Percentiles rank a stretch among this genome's conserved stretches.
These are phyloP conservation scores for Lepus townsendii DNA, from an alignment of 2,797 vertebrate species.

Conservation along the genomic window DNA sequence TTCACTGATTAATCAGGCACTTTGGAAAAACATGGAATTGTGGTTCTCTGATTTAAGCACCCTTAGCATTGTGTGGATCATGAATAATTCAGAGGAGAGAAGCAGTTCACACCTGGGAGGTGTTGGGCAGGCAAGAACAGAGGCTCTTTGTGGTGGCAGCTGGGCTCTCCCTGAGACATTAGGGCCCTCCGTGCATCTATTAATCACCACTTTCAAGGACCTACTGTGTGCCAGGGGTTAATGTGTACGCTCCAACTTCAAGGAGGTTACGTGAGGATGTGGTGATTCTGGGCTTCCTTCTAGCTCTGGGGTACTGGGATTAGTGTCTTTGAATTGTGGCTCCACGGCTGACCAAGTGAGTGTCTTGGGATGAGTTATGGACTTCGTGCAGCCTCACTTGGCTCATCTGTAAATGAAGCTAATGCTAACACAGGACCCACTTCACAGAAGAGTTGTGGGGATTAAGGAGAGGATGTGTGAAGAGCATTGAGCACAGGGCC, in stretches of 20 bases:
- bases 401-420: neutral
- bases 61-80: slow-evolving; percentile 64
- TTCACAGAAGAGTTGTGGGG: neutral
- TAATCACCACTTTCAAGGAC: neutral
- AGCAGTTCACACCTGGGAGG: slow-evolving; percentile 81
- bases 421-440: neutral
- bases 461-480: neutral
- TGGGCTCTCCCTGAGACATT: slow-evolving; percentile 67
- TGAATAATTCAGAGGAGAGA: slow-evolving; percentile 81
- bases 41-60: slow-evolving; percentile 67
- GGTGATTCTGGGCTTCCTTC: slow-evolving; percentile 34
- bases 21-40: slow-evolving; percentile 65
- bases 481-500: neutral
- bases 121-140: slow-evolving; percentile 73
- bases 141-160: slow-evolving; percentile 62
- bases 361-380: slow-evolving; percentile 42
- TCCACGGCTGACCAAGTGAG: neutral
- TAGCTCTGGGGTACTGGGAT: neutral
- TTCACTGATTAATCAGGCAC: slow-evolving; percentile 46
- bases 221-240: slow-evolving; percentile 24
- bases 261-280: neutral
- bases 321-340: slow-evolving; percentile 22
- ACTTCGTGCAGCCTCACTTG: slow-evolving; percentile 2
- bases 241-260: neutral
- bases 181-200: neutral